Evolutionary conservation across 1,140 invertebrate species (phyloP), one percentile per base, ranked within the genome.

Genomic region (Palaemon carinicauda): DNA sequence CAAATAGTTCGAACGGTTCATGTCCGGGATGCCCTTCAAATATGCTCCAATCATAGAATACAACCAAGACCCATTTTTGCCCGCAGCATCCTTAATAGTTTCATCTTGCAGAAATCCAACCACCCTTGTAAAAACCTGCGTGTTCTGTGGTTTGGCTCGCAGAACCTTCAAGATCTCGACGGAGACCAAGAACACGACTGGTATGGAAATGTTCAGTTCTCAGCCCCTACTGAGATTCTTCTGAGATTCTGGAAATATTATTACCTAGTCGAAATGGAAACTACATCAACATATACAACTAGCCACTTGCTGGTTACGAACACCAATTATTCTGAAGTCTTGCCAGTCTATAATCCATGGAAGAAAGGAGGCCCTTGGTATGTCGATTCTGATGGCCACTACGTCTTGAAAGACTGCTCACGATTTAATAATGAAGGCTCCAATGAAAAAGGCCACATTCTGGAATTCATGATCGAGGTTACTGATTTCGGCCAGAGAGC

Each of bases 401-500:
- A 27, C 1, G 50, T 24, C 12, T 24, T 85, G 53, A 31, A 1
- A 29, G 75, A 85, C 51, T 85, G 83, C 54, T 50, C 33, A 24
- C 75, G 83, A 12, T 85, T 52, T 56, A 85, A 85, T 50, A 33
- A 69, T 21, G 31, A 71, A 5, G 83, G 83, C 1, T 53, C 24
- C 33, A 85, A 85, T 41, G 31, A 14, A 52, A 27, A 85, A n/a
- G 75, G 75, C 12, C 75, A 85, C 31, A 71, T 14, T 17, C 19
- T 85, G 19, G 83, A 85, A 29, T 65, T 85, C 9, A 85, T 85
- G 83, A 79, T 85, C 29, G 83, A 85, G 50, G 77, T 52, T 14
- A 85, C 74, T 29, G 56, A 15, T 5, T 19, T 0, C 33, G 83
- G 53, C 7, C 31, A 53, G 41, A 29, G 10, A 17, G 52, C 71